Evolutionary conservation across 2,888 invertebrate species (phyloP).

Genomic region (Cecidostiba fungosa): DNA sequence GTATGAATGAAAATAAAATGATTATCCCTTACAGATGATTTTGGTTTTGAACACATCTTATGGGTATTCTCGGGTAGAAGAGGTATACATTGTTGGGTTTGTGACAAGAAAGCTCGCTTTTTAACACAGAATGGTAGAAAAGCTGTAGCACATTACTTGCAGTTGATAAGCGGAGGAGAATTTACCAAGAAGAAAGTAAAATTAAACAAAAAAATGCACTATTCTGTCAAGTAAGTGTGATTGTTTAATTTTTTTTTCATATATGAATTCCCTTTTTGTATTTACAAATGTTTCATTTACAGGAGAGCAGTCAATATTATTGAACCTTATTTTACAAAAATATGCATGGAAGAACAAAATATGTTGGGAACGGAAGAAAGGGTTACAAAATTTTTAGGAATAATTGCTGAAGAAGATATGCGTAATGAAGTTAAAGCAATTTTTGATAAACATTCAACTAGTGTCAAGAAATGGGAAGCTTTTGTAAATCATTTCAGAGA

Average conservation of each 20-base stretch:
- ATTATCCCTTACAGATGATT: slow-evolving; percentile 89
- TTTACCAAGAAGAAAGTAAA: slow-evolving; percentile 88
- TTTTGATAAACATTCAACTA: slow-evolving; percentile 82
- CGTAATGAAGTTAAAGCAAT: slow-evolving; percentile 82
- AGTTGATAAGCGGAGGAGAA: slow-evolving; percentile 88
- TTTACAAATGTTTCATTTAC: slow-evolving; percentile 70
- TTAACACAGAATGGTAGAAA: slow-evolving; percentile 87
- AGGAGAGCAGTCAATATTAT: slow-evolving; percentile 89
- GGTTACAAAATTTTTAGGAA: slow-evolving; percentile 85
- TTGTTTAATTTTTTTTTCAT: slow-evolving; percentile 53
- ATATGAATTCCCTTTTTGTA: neutral
- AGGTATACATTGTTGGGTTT: slow-evolving; percentile 99
- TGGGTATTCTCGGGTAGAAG: slow-evolving; percentile 99
- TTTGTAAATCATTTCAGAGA: slow-evolving; percentile 82
- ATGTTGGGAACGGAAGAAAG: slow-evolving; percentile 88
- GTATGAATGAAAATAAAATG: neutral
- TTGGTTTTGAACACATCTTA: slow-evolving; percentile 95
- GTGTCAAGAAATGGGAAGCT: slow-evolving; percentile 85
- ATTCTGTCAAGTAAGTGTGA: slow-evolving; percentile 83
- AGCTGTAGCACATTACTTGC: slow-evolving; percentile 94
- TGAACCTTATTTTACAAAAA: slow-evolving; percentile 88
- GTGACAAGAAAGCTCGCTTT: slow-evolving; percentile 91
- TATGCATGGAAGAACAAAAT: slow-evolving; percentile 91
- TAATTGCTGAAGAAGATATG: slow-evolving; percentile 88
- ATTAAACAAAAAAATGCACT: slow-evolving; percentile 87